A percentile compares a stretch with the other conserved stretches of the same genome.
Evolutionary conservation across 2,797 vertebrate species (phyloP).

Genomic region (Rhinatrema bivittatum): DNA sequence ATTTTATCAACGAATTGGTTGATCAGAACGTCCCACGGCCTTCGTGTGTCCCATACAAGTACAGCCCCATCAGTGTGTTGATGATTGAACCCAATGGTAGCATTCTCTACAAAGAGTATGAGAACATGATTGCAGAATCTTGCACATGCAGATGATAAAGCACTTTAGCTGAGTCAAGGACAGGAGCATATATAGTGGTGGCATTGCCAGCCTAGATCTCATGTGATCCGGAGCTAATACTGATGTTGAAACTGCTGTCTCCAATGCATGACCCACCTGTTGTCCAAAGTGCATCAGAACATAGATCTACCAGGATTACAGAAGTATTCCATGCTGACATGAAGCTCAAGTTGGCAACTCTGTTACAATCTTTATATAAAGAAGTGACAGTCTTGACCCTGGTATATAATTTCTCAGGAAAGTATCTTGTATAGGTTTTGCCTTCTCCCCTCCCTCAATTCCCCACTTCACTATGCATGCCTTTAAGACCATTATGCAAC

Average conservation of each 20-base stretch:
- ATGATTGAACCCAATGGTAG: slow-evolving; percentile 72
- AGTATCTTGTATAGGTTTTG: background rate
- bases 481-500: too few relatives aligned
- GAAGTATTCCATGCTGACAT: fast-evolving
- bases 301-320: too few relatives aligned
- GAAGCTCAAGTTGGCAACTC: background rate
- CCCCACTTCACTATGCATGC: background rate
- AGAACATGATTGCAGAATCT: slow-evolving; percentile 88
- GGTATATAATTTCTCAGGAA: background rate
- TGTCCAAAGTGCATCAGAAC: too few relatives aligned
- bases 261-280: too few relatives aligned
- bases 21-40: slow-evolving; percentile 68
- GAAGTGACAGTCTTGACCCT: background rate
- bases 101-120: slow-evolving; percentile 84
- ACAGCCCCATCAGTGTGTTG: slow-evolving; percentile 86
- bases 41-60: slow-evolving; percentile 82
- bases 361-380: background rate
- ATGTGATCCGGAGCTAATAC: too few relatives aligned
- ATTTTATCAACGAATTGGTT: slow-evolving; percentile 76
- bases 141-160: slow-evolving; percentile 80
- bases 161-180: too few relatives aligned
- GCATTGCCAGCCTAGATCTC: too few relatives aligned
- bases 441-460: background rate
- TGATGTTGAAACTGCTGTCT: too few relatives aligned
- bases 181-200: too few relatives aligned